Conservation (phyloP, 2,797 vertebrate species). For the Gambusia yucatana region DNA sequence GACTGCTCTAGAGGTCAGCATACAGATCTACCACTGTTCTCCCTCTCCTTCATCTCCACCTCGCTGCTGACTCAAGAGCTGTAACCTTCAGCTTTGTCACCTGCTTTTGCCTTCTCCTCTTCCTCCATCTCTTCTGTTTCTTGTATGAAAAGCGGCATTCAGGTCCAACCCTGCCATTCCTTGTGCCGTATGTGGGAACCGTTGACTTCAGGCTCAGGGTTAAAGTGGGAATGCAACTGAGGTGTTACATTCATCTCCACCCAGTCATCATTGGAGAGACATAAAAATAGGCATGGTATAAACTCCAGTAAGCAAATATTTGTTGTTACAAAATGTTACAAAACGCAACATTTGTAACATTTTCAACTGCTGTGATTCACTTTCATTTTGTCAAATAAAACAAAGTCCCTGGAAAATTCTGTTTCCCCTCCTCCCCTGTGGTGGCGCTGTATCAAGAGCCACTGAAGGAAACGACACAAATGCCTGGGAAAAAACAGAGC, state of each 20-base stretch:
- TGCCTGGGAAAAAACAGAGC: neutral
- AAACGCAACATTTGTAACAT: too few species aligned
- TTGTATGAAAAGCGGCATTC: neutral
- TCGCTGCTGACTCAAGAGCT: slow-evolving; percentile 20
- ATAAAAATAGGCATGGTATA: neutral
- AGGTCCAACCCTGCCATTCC: slow-evolving; percentile 34
- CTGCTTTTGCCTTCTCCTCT: slow-evolving; percentile 3
- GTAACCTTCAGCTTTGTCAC: slow-evolving; percentile 9
- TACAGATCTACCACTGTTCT: slow-evolving; percentile 61
- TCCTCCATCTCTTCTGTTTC: neutral
- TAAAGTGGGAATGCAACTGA: slow-evolving; percentile 44
- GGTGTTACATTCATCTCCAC: slow-evolving; percentile 29
- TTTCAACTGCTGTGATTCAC: too few species aligned
- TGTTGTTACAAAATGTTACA: too few species aligned
- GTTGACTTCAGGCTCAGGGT: neutral
- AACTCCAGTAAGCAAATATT: too few species aligned
- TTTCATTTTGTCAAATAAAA: neutral
- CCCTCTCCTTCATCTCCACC: slow-evolving; percentile 33
- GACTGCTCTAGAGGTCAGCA: slow-evolving; percentile 28
- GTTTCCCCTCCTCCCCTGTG: neutral
- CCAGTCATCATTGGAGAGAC: slow-evolving; percentile 19
- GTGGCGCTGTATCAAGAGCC: neutral
- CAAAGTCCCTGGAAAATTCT: neutral
- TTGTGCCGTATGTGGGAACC: neutral
- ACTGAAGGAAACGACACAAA: neutral